Evolutionary conservation across 2,888 invertebrate species (phyloP).

Genomic region (Hecatera dysodea): DNA sequence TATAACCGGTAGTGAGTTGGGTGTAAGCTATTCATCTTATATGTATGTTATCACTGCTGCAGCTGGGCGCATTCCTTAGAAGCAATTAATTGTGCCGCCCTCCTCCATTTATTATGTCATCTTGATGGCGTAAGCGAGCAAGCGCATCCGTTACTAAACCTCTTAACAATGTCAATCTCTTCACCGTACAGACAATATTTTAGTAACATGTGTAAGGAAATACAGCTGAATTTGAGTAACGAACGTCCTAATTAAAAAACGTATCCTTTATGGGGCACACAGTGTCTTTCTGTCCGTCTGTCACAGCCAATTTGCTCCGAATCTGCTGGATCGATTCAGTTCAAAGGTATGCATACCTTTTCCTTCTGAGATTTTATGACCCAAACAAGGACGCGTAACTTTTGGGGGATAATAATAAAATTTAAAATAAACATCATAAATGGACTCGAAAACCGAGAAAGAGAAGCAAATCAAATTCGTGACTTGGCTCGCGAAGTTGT

Average conservation of each 20-base stretch:
- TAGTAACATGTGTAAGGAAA: slow-evolving; percentile 9
- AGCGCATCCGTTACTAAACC: slow-evolving; percentile 70
- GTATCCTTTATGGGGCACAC: not conserved
- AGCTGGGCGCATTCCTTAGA: slow-evolving; percentile 82
- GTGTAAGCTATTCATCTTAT: slow-evolving; percentile 75
- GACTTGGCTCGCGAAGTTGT: too few species aligned
- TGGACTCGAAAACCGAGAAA: too few species aligned
- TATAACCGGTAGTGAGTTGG: slow-evolving; percentile 11
- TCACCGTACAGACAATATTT: slow-evolving; percentile 15
- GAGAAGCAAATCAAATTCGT: too few species aligned
- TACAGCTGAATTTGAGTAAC: not conserved
- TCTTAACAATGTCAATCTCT: slow-evolving; percentile 65
- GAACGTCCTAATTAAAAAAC: not conserved
- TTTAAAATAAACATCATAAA: too few species aligned
- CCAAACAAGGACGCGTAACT: too few species aligned
- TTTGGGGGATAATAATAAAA: too few species aligned
- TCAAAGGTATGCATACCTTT: too few species aligned
- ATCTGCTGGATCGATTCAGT: too few species aligned
- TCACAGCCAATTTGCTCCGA: too few species aligned
- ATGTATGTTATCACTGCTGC: slow-evolving; percentile 81
- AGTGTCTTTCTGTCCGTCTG: too few species aligned
- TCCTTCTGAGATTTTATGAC: too few species aligned
- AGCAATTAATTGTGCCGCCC: slow-evolving; percentile 83
- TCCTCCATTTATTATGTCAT: slow-evolving; percentile 83
- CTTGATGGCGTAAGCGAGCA: slow-evolving; percentile 76